These are phyloP conservation scores for Drosophila repleta DNA, from an alignment of 1,140 invertebrate genomes.

Conservation along the genomic window DNA sequence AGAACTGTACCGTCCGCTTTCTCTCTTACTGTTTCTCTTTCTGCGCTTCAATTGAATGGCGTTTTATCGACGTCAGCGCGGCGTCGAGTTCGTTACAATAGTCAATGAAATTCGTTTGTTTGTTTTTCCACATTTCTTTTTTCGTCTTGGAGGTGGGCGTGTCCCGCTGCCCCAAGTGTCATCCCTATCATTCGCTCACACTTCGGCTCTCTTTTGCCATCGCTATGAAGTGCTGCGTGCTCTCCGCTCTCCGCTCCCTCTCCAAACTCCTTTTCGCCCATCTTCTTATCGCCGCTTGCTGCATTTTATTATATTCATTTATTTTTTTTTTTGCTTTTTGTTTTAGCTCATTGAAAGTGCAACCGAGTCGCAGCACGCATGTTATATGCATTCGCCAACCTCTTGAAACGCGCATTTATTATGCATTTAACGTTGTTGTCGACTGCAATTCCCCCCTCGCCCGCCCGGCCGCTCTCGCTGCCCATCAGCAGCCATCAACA, in stretches of 20 bases:
- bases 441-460: constrained; percentile 40
- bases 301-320: neutral
- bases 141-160: constrained; percentile 42
- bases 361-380: constrained; percentile 71
- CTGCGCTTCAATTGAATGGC: neutral
- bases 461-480: constrained; percentile 1
- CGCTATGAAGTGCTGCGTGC: neutral
- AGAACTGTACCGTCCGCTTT: constrained; percentile 53
- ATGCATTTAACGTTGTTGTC: constrained; percentile 76
- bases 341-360: constrained; percentile 77
- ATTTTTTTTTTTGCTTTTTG: constrained; percentile 40
- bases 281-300: constrained; percentile 9
- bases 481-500: constrained; percentile 23
- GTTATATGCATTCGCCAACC: constrained; percentile 55
- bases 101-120: constrained; percentile 55
- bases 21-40: constrained; percentile 3
- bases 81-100: constrained; percentile 50
- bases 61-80: constrained; percentile 17
- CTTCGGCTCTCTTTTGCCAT: neutral
- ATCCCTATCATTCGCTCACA: no score
- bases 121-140: neutral
- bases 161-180: neutral
- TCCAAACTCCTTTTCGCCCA: neutral
- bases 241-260: neutral
- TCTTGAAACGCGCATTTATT: constrained; percentile 73